Evolutionary conservation across 2,888 invertebrate species (phyloP), one percentile per base, ranked within the genome.

Genomic region (Ennomos fuscantarius): DNA sequence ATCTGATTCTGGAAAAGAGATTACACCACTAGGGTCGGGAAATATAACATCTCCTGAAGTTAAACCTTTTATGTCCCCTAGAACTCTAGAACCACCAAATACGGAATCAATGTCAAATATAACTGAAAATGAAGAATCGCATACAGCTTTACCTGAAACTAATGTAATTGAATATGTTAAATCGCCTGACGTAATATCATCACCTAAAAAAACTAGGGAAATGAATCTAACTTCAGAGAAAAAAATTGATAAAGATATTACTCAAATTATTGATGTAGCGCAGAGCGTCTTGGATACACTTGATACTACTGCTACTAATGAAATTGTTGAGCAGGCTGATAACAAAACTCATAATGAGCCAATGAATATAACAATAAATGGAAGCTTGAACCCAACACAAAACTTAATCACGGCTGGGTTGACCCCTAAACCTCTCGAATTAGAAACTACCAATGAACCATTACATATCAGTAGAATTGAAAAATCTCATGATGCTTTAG

Each of bases 331-430:
- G 40, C n/a, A 33, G 5, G 8, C 10, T 39, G n/a, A 13, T 10
- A 47, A 35, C 39, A 9, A 13, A 45, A 33, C 37, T 8, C 40
- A 52, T 53, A 48, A 43, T 24, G 40, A 59, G 46, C 37, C 55
- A 32, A 68, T 68, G 56, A 61, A 74, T 62, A 24, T 24, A 24
- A 24, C 24, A 24, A 68, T 66, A 56, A 70, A 62, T 69, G 55
- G 66, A 35, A 41, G 11, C 8, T 44, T 61, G 10, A 59, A 60
- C 53, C 60, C 59, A 55, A 55, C 50, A 33, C 62, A 65, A 11
- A 62, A 58, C 13, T 63, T 75, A 31, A 72, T 24, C 24, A 24
- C 24, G 6, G 6, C 24, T 24, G 24, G 24, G 24, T 24, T 24
- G 24, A 24, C 24, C 24, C 24, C 24, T 24, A 24, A 24, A 24